phyloP scores from a whole-genome alignment of 2,888 invertebrate genomes.

The Brenthis ino region DNA sequence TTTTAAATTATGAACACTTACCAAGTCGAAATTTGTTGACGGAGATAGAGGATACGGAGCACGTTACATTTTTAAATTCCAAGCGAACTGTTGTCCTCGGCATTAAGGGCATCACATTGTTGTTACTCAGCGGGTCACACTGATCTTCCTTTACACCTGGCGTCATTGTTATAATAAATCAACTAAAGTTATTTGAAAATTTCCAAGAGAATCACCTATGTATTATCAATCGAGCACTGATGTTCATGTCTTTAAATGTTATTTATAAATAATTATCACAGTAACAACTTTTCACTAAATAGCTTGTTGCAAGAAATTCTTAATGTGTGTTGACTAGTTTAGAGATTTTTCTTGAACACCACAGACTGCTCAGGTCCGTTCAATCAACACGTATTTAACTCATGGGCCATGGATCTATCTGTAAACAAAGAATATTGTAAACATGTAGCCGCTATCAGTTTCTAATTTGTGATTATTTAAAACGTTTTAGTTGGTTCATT shows the following conservation, averaged over 20 bases:
- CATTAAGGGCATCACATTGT: conserved; percentile 69
- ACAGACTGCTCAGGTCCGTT: neutral
- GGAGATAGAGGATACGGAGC: conserved; percentile 82
- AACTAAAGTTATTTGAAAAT: neutral
- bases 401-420: conserved; percentile 30
- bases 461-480: conserved; percentile 20
- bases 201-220: neutral
- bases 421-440: conserved; percentile 28
- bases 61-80: conserved; percentile 86
- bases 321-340: neutral
- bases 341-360: neutral
- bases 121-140: conserved; percentile 59
- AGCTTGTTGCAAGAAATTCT: neutral
- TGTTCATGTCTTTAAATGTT: neutral
- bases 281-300: neutral
- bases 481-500: conserved; percentile 19
- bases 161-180: conserved; percentile 49
- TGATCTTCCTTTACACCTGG: conserved; percentile 55
- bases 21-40: conserved; percentile 82
- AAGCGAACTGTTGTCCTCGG: conserved; percentile 85
- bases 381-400: conserved; percentile 10
- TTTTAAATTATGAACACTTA: conserved; percentile 61
- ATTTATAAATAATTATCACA: neutral
- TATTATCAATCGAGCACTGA: neutral
- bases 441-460: conserved; percentile 12